A percentile compares a stretch with the other conserved stretches of the same genome.
Evolutionary conservation across 2,113 vertebrate species (phyloP).

Genomic region (Pteruthius melanotis): DNA sequence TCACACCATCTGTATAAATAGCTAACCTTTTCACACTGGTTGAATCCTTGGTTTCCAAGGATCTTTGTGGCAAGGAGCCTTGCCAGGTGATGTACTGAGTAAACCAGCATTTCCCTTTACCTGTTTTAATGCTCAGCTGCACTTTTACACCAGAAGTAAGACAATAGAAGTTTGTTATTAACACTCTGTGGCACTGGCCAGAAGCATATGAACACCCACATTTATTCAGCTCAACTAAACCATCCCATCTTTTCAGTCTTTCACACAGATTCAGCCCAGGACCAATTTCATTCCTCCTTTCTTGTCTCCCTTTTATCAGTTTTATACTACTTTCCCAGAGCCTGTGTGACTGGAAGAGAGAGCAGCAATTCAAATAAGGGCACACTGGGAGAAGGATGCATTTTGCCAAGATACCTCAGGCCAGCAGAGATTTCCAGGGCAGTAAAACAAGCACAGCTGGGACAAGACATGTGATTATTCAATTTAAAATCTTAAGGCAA

Average conservation of each 20-base stretch:
- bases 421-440: not conserved
- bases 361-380: not conserved
- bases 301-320: not conserved
- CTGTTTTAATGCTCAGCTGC: not conserved
- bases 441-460: not conserved
- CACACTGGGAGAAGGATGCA: not conserved
- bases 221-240: not conserved
- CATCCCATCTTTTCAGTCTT: not conserved
- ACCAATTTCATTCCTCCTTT: not conserved
- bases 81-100: not conserved
- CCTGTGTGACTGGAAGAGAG: not conserved
- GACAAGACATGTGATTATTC: constrained; percentile 1
- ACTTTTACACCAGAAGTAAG: not conserved
- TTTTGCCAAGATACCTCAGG: not conserved
- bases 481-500: not conserved
- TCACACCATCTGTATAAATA: not conserved
- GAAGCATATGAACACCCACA: not conserved
- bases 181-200: not conserved
- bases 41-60: not conserved
- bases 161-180: not conserved
- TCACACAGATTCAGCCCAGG: not conserved
- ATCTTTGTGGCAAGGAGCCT: not conserved
- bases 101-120: not conserved
- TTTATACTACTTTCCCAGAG: not conserved
- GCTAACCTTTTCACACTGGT: not conserved